Percentiles rank a stretch among this genome's conserved stretches.
Evolutionary conservation across 1,140 invertebrate genomes (phyloP).

Genomic region (Trichomalopsis sarcophagae): DNA sequence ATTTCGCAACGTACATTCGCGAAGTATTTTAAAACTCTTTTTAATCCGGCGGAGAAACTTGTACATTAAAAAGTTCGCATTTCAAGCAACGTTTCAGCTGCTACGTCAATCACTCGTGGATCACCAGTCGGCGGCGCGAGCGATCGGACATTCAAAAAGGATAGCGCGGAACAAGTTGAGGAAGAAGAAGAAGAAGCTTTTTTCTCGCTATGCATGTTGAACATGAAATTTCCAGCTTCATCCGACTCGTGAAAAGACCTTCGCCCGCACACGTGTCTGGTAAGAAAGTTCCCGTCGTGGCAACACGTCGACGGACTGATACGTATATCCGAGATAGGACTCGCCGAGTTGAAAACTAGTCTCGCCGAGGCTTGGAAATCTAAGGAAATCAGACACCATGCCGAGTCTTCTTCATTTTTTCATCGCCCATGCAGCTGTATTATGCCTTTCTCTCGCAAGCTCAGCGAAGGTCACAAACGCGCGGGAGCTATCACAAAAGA

Average conservation of each 20-base stretch:
- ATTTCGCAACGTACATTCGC: neutral
- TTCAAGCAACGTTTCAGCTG: neutral
- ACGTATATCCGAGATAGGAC: neutral
- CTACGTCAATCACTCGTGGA: neutral
- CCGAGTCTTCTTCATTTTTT: conserved; percentile 5
- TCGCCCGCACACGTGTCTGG: neutral
- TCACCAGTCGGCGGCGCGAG: neutral
- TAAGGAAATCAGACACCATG: neutral
- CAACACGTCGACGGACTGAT: neutral
- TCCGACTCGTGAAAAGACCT: conserved; percentile 14
- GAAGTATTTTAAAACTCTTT: neutral
- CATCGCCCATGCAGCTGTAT: neutral
- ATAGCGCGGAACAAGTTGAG: neutral
- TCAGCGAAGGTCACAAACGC: neutral
- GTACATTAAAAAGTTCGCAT: neutral
- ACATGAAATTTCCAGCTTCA: conserved; percentile 18
- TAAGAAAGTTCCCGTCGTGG: conserved; percentile 15
- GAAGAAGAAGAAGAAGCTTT: neutral
- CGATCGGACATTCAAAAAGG: neutral
- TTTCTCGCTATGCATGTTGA: neutral
- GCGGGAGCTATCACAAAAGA: conserved; percentile 3
- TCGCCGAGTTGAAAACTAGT: neutral
- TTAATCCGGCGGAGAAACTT: neutral
- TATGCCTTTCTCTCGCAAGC: neutral
- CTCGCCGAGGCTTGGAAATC: neutral